Percentiles rank a stretch among this genome's conserved stretches.
Evolutionary conservation across 2,888 invertebrate species (phyloP).

Genomic region (Hymenopus coronatus): DNA sequence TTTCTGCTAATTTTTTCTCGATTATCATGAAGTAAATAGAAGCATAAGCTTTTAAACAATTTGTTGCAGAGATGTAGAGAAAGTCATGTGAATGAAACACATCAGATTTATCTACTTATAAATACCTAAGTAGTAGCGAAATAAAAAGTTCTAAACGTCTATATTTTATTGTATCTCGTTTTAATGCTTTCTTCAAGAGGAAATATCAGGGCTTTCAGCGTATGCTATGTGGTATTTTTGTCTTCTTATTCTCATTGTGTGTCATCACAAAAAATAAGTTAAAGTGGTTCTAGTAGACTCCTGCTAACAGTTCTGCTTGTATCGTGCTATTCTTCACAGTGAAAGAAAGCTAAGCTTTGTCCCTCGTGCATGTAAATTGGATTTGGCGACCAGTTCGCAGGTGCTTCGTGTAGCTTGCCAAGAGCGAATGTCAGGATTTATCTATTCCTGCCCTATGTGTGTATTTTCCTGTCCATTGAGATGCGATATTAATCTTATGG

Average conservation of each 20-base stretch:
- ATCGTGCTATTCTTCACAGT: background rate
- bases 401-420: background rate
- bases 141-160: too few species aligned
- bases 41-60: too few species aligned
- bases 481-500: background rate
- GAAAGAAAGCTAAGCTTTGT: background rate
- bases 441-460: background rate
- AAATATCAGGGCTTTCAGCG: too few species aligned
- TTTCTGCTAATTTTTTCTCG: too few species aligned
- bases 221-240: too few species aligned
- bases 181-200: too few species aligned
- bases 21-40: too few species aligned
- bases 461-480: slow-evolving; percentile 1
- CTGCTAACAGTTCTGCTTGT: background rate
- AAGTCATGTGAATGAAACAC: too few species aligned
- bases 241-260: background rate
- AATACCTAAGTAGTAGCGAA: too few species aligned
- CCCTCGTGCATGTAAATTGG: background rate
- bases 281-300: background rate
- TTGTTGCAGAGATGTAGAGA: too few species aligned
- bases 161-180: too few species aligned
- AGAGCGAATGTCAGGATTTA: background rate
- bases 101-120: too few species aligned
- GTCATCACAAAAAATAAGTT: background rate
- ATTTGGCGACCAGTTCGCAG: background rate